These are phyloP conservation scores for Furnarius figulus DNA, from an alignment of 2,113 vertebrate species.

Conservation along the genomic window DNA sequence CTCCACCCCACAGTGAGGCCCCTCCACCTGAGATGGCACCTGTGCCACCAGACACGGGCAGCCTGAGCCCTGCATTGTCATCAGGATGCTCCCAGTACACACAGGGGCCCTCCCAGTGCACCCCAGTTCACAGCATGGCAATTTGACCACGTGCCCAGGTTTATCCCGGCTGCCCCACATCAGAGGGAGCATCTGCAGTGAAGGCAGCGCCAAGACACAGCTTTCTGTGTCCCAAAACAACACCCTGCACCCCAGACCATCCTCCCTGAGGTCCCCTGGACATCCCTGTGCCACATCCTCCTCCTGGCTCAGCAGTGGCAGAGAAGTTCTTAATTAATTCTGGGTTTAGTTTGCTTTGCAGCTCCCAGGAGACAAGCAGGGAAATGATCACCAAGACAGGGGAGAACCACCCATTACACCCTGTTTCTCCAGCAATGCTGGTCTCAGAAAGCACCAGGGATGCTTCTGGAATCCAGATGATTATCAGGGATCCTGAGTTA, in stretches of 20 bases:
- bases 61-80: neutral
- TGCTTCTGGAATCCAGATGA: accelerated
- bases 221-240: neutral
- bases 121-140: neutral
- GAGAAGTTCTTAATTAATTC: neutral
- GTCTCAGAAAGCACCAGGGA: accelerated
- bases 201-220: accelerated
- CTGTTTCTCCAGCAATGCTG: neutral
- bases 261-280: accelerated
- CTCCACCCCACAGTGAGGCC: accelerated
- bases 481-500: neutral
- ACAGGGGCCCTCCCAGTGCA: neutral
- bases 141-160: accelerated
- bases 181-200: accelerated
- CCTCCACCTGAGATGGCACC: accelerated
- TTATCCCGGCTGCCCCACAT: neutral
- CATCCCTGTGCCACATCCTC: neutral
- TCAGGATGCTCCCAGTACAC: neutral
- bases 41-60: accelerated
- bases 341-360: neutral
- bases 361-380: neutral
- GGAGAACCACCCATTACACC: accelerated
- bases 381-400: neutral
- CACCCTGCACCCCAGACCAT: accelerated
- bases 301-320: neutral